Evolutionary conservation across 2,113 vertebrate genomes (phyloP).

Genomic region (Thomomys bottae): DNA sequence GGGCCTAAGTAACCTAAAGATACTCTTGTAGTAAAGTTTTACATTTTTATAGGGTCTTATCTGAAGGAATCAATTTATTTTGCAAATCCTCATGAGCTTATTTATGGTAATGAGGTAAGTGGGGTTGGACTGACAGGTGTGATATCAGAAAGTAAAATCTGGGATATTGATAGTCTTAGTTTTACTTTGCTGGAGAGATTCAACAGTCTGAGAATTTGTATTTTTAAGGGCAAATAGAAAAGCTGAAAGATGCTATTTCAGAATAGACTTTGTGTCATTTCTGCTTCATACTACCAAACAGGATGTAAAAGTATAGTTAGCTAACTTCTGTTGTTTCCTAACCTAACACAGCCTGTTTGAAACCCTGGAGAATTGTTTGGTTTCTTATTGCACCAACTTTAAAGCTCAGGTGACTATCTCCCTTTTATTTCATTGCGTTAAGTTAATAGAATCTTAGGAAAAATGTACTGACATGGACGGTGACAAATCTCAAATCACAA

Average conservation of each 20-base stretch:
- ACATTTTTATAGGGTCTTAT: not conserved
- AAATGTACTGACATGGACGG: not conserved
- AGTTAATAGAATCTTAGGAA: constrained; percentile 19
- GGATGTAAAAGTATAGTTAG: constrained; percentile 64
- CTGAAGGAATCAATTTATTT: constrained; percentile 40
- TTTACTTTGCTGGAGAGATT: constrained; percentile 58
- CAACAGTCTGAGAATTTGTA: constrained; percentile 30
- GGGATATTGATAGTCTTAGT: constrained; percentile 32
- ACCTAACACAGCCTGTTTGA: constrained; percentile 5
- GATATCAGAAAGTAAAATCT: constrained; percentile 50
- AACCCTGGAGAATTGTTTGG: not conserved
- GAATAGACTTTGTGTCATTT: constrained; percentile 66
- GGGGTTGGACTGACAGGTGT: constrained; percentile 13
- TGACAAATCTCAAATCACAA: constrained; percentile 14
- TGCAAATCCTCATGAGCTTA: not conserved
- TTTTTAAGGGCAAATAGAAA: constrained; percentile 65
- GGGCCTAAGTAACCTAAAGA: not conserved
- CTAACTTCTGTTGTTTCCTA: constrained; percentile 38
- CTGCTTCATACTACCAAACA: constrained; percentile 62
- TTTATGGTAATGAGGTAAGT: not conserved
- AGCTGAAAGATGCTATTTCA: constrained; percentile 67
- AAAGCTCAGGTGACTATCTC: constrained; percentile 9
- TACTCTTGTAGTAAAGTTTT: not conserved
- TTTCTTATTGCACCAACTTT: constrained; percentile 23
- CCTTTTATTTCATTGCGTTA: constrained; percentile 31